Percentiles rank a stretch among this genome's conserved stretches.
phyloP scores from a whole-genome alignment of 2,797 vertebrate genomes.

The Malurus splendens region DNA sequence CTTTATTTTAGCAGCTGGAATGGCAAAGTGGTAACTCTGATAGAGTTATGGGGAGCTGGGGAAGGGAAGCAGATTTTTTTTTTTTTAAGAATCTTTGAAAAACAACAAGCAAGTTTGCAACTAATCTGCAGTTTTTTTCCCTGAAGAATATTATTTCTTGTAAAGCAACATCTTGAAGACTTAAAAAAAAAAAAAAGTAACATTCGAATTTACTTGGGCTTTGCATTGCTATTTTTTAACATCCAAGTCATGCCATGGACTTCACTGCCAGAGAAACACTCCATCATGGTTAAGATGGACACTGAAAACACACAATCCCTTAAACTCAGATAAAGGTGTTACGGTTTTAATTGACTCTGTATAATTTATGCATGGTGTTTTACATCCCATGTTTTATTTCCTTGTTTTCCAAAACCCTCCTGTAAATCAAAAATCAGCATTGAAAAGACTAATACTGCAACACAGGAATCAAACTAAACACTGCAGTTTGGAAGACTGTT shows the following conservation, averaged over 20 bases:
- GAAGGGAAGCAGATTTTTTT: accelerated
- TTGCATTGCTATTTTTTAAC: not conserved
- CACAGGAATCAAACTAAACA: not conserved
- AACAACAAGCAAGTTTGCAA: not conserved
- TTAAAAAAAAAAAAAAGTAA: not conserved
- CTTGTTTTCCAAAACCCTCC: not conserved
- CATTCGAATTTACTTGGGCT: not conserved
- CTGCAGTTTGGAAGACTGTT: not conserved
- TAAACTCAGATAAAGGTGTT: not conserved
- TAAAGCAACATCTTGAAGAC: not conserved
- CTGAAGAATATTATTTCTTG: not conserved
- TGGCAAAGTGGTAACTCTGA: not conserved
- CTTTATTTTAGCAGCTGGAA: not conserved
- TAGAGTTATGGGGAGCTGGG: accelerated
- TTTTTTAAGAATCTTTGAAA: not conserved
- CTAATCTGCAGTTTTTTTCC: not conserved
- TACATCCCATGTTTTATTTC: not conserved
- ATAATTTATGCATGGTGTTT: not conserved
- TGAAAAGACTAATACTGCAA: not conserved
- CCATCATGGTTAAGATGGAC: not conserved
- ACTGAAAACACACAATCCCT: not conserved
- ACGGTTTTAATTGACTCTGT: not conserved
- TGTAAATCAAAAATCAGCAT: not conserved
- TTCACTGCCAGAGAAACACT: not conserved
- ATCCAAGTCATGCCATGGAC: not conserved